Conservation (phyloP, 2,888 invertebrate genomes). For the Mantis religiosa region DNA sequence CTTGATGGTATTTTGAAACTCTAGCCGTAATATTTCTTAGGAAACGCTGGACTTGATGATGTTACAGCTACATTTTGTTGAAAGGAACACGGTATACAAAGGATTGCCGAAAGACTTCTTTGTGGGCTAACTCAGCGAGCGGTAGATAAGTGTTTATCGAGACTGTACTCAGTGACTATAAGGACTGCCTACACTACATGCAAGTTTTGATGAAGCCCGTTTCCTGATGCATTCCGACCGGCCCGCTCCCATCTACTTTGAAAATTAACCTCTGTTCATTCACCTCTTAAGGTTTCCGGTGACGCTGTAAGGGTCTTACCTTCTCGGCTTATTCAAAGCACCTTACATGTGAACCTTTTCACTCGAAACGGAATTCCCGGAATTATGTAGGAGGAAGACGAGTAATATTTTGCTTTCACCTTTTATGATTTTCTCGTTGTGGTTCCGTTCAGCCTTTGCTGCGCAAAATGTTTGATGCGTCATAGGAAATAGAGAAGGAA, state of each 20-base stretch:
- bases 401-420: neutral
- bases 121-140: too few species aligned
- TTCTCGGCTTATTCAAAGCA: neutral
- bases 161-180: neutral
- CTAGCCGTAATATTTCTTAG: too few species aligned
- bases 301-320: neutral
- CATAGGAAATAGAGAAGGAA: too few species aligned
- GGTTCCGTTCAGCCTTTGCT: neutral
- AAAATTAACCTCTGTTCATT: neutral
- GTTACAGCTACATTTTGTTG: too few species aligned
- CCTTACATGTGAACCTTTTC: neutral
- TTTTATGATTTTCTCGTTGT: neutral
- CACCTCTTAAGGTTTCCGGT: neutral
- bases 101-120: too few species aligned
- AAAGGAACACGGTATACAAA: too few species aligned
- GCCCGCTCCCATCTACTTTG: neutral
- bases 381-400: neutral
- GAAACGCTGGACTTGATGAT: too few species aligned
- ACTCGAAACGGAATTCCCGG: neutral
- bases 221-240: neutral
- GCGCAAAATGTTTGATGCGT: too few species aligned
- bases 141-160: neutral
- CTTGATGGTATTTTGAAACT: too few species aligned
- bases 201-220: neutral
- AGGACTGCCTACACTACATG: neutral